Percentiles rank a stretch among this genome's conserved stretches.
phyloP scores from a whole-genome alignment of 1,140 invertebrate species.

The Drosophila watanabei region DNA sequence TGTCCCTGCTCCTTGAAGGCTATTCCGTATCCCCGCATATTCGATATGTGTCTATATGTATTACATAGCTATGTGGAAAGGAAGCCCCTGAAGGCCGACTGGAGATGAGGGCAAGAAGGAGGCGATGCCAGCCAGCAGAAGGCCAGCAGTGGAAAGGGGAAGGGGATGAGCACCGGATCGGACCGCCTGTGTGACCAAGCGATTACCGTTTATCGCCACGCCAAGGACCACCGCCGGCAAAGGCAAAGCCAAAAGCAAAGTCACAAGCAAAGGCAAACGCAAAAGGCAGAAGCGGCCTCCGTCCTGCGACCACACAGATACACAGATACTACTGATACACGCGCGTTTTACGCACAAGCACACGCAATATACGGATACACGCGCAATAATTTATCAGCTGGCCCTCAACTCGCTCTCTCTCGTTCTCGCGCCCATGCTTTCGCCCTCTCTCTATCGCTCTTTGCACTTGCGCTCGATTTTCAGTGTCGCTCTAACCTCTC shows the following conservation, averaged over 20 bases:
- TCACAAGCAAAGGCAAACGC: not conserved
- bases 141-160: slow-evolving; percentile 8
- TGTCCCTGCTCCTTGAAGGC: slow-evolving; percentile 23
- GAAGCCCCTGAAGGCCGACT: slow-evolving; percentile 42
- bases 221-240: slow-evolving; percentile 74
- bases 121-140: slow-evolving; percentile 19
- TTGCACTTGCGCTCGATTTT: slow-evolving; percentile 56
- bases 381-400: slow-evolving; percentile 75
- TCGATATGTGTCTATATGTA: slow-evolving; percentile 19
- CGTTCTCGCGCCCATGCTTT: slow-evolving; percentile 24
- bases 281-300: slow-evolving; percentile 37
- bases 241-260: slow-evolving; percentile 22
- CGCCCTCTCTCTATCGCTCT: slow-evolving; percentile 33
- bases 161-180: slow-evolving; percentile 39
- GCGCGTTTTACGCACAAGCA: slow-evolving; percentile 15
- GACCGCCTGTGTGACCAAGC: slow-evolving; percentile 69
- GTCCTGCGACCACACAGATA: slow-evolving; percentile 55
- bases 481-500: slow-evolving; percentile 58
- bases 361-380: slow-evolving; percentile 30
- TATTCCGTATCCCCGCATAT: slow-evolving; percentile 27
- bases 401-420: slow-evolving; percentile 55
- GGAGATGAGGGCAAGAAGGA: slow-evolving; percentile 9
- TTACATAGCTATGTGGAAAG: slow-evolving; percentile 3
- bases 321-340: slow-evolving; percentile 7
- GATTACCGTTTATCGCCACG: slow-evolving; percentile 76